Percentiles rank a stretch among this genome's conserved stretches.
These are phyloP conservation scores for Percopsis omiscomaycus DNA, from an alignment of 2,797 vertebrate species.

Conservation along the genomic window DNA sequence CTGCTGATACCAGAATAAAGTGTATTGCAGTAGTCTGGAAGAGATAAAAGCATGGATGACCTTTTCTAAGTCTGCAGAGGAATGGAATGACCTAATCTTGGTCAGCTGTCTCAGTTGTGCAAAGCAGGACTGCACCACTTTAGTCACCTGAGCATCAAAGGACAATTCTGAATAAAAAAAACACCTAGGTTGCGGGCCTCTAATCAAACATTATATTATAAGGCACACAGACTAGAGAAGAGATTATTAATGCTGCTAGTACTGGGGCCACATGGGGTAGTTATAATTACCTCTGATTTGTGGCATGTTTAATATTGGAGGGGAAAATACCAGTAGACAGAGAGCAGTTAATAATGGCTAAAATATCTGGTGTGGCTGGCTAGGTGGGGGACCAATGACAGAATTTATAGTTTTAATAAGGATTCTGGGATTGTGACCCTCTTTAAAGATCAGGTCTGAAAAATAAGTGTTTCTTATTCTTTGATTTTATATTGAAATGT, in stretches of 20 bases:
- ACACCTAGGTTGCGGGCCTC: neutral
- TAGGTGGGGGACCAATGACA: neutral
- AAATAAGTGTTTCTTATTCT: slow-evolving; percentile 1
- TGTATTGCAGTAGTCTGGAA: slow-evolving; percentile 1
- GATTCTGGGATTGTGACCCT: slow-evolving; percentile 7
- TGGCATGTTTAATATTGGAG: neutral
- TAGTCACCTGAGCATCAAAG: neutral
- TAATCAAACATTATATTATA: neutral
- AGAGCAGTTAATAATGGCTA: slow-evolving; percentile 2
- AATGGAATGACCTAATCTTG: neutral
- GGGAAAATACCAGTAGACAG: neutral
- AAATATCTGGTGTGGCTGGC: neutral
- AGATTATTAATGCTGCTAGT: neutral
- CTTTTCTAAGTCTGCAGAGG: neutral
- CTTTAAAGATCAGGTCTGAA: neutral
- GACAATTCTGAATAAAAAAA: too few relatives aligned
- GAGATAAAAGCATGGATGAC: neutral
- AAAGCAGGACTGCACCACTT: neutral
- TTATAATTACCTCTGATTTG: neutral
- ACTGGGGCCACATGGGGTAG: neutral
- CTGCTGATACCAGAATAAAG: neutral
- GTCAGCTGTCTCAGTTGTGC: neutral
- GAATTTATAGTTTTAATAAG: neutral
- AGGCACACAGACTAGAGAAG: neutral
- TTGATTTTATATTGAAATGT: neutral